These are phyloP conservation scores for Semaprochilodus insignis DNA, from an alignment of 2,797 vertebrate genomes.

Conservation along the genomic window DNA sequence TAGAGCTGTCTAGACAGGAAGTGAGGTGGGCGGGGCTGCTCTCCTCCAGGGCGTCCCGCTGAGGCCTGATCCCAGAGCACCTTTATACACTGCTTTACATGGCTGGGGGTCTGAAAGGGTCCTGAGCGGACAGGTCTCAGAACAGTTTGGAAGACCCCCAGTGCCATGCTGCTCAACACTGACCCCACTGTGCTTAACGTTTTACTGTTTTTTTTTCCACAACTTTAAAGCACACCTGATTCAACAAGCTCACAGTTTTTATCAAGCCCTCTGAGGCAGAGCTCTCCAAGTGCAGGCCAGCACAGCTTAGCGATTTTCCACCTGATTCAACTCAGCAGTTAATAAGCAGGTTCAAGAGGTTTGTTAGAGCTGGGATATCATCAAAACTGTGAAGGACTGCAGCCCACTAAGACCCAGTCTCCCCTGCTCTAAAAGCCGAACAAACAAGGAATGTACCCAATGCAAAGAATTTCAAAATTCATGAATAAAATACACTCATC, in stretches of 20 bases:
- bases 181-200: neutral
- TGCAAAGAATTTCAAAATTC: too few species aligned
- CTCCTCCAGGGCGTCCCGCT: slow-evolving; percentile 24
- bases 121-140: slow-evolving; percentile 8
- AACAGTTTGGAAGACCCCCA: neutral
- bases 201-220: neutral
- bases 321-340: slow-evolving; percentile 1
- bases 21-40: slow-evolving; percentile 45
- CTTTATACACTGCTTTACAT: neutral
- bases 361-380: neutral
- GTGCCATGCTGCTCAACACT: neutral
- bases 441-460: too few species aligned
- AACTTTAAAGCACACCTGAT: neutral
- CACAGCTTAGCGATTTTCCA: neutral
- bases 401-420: too few species aligned
- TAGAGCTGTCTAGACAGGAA: slow-evolving; percentile 81
- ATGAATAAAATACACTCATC: too few species aligned
- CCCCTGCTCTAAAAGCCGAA: too few species aligned
- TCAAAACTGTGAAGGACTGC: neutral
- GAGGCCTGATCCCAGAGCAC: slow-evolving; percentile 19
- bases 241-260: neutral
- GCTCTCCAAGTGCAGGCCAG: neutral
- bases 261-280: too few species aligned
- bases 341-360: neutral
- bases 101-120: neutral